phyloP scores from a whole-genome alignment of 1,140 invertebrate species.

The Pseudomyrmex flavicornis region DNA sequence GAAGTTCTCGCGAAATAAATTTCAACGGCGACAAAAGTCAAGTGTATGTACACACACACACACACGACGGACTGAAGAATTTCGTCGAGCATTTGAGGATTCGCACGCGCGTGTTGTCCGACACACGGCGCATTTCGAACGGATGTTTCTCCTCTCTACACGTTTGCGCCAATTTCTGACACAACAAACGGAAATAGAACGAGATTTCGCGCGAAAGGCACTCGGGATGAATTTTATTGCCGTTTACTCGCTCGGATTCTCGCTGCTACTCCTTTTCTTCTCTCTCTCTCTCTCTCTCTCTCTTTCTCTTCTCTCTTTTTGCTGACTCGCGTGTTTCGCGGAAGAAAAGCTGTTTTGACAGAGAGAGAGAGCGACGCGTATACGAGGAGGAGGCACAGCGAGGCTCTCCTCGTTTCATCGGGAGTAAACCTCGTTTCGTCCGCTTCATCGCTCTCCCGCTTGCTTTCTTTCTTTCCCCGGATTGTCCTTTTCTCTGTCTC shows the following conservation, averaged over 20 bases:
- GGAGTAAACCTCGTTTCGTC: slow-evolving; percentile 43
- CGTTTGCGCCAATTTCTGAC: slow-evolving; percentile 24
- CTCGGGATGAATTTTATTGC: slow-evolving; percentile 45
- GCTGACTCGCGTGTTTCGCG: slow-evolving; percentile 27
- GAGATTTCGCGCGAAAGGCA: slow-evolving; percentile 27
- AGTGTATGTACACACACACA: no score
- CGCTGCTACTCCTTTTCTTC: background rate
- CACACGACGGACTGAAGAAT: no score
- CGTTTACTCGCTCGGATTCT: slow-evolving; percentile 34
- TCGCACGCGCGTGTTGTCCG: no score
- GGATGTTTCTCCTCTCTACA: slow-evolving; percentile 8
- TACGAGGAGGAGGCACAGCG: background rate
- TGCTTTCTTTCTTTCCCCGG: background rate
- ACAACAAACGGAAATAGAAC: slow-evolving; percentile 34
- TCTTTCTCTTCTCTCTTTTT: background rate
- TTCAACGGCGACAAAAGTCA: no score
- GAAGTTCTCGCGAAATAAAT: no score
- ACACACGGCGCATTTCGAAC: slow-evolving; percentile 20
- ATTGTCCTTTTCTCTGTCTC: slow-evolving; percentile 3
- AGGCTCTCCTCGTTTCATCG: slow-evolving; percentile 2
- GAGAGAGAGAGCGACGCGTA: background rate
- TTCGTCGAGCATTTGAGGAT: no score
- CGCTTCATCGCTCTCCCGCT: slow-evolving; percentile 19
- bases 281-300: background rate
- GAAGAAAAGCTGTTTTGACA: slow-evolving; percentile 30